Conservation (phyloP, 2,888 invertebrate genomes). For the Cosmia trapezina region DNA sequence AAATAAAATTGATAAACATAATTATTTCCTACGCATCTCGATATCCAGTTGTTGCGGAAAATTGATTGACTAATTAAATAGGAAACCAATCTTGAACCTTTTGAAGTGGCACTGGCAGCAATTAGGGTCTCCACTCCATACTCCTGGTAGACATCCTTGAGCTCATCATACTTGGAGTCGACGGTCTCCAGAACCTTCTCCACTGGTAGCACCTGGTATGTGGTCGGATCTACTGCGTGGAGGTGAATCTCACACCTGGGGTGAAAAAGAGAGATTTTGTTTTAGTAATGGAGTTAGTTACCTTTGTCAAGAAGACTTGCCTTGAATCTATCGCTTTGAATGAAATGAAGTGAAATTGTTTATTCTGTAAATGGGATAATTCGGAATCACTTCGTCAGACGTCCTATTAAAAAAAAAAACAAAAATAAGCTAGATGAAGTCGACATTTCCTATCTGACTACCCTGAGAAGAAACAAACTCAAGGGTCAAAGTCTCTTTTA, state of each 20-base stretch:
- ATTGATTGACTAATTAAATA: background rate
- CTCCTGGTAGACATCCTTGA: constrained; percentile 92
- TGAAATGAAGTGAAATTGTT: too few species aligned
- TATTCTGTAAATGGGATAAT: too few species aligned
- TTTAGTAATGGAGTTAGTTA: background rate
- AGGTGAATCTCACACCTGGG: constrained; percentile 96
- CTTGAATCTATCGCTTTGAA: background rate
- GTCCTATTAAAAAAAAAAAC: too few species aligned
- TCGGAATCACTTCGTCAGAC: too few species aligned
- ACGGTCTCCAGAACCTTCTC: constrained; percentile 95
- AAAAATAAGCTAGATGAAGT: too few species aligned
- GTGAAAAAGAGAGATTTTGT: accelerated
- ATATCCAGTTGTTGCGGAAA: background rate
- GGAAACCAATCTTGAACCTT: constrained; percentile 69
- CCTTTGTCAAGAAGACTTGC: background rate
- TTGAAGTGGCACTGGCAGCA: constrained; percentile 83
- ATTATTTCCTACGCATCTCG: background rate
- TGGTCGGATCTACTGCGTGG: constrained; percentile 94
- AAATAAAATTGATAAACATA: background rate
- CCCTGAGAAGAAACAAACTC: too few species aligned
- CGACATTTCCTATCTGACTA: too few species aligned
- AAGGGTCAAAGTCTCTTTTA: too few species aligned
- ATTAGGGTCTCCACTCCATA: constrained; percentile 86
- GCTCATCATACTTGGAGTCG: constrained; percentile 95
- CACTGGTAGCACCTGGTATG: constrained; percentile 94